A percentile compares a stretch with the other conserved stretches of the same genome.
These are phyloP conservation scores for Erebia ligea DNA, from an alignment of 2,888 invertebrate species.

Conservation along the genomic window DNA sequence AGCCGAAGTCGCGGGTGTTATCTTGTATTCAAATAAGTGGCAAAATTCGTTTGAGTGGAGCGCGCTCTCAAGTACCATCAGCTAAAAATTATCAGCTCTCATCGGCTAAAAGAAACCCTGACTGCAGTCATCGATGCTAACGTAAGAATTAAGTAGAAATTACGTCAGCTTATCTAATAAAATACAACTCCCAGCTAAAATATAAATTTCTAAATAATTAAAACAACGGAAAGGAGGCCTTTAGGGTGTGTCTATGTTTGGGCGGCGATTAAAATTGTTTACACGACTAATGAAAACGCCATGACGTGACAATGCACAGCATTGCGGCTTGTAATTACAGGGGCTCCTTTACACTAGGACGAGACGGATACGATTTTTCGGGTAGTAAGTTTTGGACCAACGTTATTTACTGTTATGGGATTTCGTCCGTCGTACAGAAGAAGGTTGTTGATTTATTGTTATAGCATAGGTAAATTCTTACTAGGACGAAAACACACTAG, in stretches of 20 bases:
- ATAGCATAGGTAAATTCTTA: too few species aligned
- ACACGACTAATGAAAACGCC: constrained; percentile 71
- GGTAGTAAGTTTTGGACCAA: not conserved
- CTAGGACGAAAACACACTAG: too few species aligned
- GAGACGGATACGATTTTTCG: constrained; percentile 15
- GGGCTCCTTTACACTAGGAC: constrained; percentile 25
- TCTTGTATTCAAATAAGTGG: too few species aligned
- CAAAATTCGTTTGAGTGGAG: too few species aligned
- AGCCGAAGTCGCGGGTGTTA: too few species aligned
- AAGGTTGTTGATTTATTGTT: too few species aligned
- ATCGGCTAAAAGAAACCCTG: not conserved
- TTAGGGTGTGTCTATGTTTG: constrained; percentile 62
- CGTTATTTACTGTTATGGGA: not conserved
- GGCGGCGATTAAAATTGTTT: constrained; percentile 73
- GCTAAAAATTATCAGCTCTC: too few species aligned
- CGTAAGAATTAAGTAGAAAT: too few species aligned
- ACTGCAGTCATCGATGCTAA: not conserved
- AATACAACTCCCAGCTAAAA: too few species aligned
- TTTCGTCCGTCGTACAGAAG: not conserved
- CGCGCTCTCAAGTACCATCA: too few species aligned
- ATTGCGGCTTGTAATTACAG: constrained; percentile 45
- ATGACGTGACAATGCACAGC: constrained; percentile 61
- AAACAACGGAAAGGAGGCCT: constrained; percentile 38
- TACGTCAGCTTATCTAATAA: too few species aligned
- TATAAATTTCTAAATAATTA: constrained; percentile 41